Evolutionary conservation across 1,140 invertebrate species (phyloP).

Genomic region (Tetragonula clypearis): DNA sequence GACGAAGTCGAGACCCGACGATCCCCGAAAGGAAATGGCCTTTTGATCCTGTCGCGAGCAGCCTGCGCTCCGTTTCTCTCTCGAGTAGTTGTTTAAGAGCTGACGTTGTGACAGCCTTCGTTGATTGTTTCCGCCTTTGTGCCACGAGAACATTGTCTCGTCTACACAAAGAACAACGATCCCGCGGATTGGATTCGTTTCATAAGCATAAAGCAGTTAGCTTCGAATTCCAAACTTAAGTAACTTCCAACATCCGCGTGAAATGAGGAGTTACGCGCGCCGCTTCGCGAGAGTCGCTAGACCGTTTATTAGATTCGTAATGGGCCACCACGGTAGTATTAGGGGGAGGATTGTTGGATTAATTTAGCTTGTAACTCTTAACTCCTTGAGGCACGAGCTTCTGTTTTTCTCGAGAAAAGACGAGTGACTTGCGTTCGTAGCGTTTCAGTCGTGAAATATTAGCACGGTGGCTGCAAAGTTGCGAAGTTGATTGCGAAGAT

Average conservation of each 20-base stretch:
- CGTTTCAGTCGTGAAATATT: too few species aligned
- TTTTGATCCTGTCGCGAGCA: constrained; percentile 46
- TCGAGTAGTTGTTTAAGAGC: constrained; percentile 31
- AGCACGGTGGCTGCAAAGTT: too few species aligned
- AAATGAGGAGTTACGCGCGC: not conserved
- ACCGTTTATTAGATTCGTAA: not conserved
- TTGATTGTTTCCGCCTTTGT: constrained; percentile 34
- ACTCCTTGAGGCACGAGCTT: too few species aligned
- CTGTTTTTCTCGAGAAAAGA: too few species aligned
- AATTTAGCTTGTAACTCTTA: not conserved
- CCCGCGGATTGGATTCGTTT: constrained; percentile 10
- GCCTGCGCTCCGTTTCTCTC: not conserved
- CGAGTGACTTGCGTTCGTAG: too few species aligned
- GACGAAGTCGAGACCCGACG: not conserved
- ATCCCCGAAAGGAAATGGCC: constrained; percentile 35
- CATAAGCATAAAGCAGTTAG: constrained; percentile 18
- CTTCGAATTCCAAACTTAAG: too few species aligned
- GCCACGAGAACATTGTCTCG: too few species aligned
- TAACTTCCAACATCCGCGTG: too few species aligned
- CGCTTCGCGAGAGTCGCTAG: too few species aligned
- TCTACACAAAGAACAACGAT: not conserved
- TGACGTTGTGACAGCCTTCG: constrained; percentile 1
- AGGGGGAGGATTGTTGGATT: not conserved
- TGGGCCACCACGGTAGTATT: not conserved
- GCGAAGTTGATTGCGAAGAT: too few species aligned